Evolutionary conservation across 2,888 invertebrate genomes (phyloP).

Genomic region (Branchellion lobata): DNA sequence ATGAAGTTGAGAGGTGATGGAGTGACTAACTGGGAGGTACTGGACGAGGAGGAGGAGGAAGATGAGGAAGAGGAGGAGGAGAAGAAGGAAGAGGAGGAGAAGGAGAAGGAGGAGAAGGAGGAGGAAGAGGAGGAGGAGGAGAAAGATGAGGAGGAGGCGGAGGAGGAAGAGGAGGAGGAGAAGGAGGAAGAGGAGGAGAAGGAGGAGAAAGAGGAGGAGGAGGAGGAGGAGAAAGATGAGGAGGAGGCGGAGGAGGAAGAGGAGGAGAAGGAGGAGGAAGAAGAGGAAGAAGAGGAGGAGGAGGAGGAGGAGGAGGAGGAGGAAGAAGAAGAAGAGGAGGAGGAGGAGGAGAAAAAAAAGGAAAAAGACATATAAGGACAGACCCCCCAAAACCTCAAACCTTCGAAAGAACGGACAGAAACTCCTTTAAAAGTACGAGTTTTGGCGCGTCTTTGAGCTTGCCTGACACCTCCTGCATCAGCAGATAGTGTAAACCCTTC

Average conservation of each 20-base stretch:
- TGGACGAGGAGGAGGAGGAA: background rate
- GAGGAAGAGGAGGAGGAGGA: conserved; percentile 10
- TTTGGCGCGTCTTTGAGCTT: too few relatives aligned
- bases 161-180: background rate
- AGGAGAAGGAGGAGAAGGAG: conserved; percentile 7
- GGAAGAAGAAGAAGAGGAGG: background rate
- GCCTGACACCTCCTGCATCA: too few relatives aligned
- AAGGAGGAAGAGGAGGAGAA: background rate
- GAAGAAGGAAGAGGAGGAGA: background rate
- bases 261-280: background rate
- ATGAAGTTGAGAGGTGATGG: background rate
- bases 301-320: background rate
- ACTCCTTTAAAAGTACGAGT: too few relatives aligned
- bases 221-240: too few relatives aligned
- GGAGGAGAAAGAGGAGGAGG: background rate
- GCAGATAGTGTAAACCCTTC: too few relatives aligned
- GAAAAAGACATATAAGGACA: too few relatives aligned
- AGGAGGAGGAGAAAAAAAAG: background rate
- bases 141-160: too few relatives aligned
- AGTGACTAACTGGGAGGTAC: background rate
- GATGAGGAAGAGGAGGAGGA: background rate
- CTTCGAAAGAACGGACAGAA: too few relatives aligned
- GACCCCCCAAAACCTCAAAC: too few relatives aligned
- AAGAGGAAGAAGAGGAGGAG: background rate
- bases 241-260: too few relatives aligned